These are phyloP conservation scores for Corvus hawaiiensis DNA, from an alignment of 2,113 vertebrate genomes.

Conservation along the genomic window DNA sequence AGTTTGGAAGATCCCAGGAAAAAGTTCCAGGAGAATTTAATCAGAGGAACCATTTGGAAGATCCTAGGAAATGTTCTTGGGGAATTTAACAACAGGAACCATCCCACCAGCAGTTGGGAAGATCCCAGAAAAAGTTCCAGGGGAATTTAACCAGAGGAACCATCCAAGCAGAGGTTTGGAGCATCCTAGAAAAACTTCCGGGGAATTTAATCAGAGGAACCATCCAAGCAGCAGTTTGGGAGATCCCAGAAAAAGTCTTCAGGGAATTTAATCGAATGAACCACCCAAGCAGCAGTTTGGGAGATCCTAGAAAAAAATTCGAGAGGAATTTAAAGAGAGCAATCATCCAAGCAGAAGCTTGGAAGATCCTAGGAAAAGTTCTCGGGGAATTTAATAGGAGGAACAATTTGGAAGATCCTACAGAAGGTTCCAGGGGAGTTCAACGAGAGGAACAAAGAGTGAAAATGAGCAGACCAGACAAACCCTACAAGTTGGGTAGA, in stretches of 20 bases:
- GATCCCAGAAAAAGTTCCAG: neutral
- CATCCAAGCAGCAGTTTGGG: neutral
- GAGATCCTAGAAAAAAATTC: neutral
- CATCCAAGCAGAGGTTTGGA: neutral
- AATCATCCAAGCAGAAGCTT: neutral
- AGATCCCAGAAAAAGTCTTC: neutral
- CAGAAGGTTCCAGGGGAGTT: neutral
- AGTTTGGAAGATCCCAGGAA: neutral
- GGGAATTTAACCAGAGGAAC: neutral
- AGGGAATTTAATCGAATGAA: neutral
- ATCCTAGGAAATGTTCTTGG: neutral
- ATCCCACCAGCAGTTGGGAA: neutral
- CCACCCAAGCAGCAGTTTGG: neutral
- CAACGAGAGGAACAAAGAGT: neutral
- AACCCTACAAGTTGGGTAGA: neutral
- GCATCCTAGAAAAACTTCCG: neutral
- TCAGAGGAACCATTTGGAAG: neutral
- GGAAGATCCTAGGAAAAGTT: neutral
- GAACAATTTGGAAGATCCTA: neutral
- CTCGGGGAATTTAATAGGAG: neutral
- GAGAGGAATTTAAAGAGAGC: fast-evolving
- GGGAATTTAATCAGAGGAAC: too few relatives aligned
- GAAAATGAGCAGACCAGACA: neutral
- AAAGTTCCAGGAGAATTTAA: neutral
- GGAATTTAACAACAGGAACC: neutral